phyloP scores from a whole-genome alignment of 2,888 invertebrate genomes.

The Drosophila silvestris region DNA sequence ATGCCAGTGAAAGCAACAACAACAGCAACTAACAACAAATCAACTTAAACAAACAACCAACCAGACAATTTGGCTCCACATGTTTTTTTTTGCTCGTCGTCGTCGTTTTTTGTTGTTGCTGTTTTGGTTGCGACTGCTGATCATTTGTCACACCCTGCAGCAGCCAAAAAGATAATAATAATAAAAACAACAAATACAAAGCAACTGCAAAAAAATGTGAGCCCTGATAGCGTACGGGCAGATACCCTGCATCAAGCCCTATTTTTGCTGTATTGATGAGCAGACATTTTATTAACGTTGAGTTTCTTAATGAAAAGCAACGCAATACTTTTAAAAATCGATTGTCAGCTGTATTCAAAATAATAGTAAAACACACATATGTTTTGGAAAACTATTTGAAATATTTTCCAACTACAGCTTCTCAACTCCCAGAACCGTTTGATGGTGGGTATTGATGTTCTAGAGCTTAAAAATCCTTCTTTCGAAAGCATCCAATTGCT shows the following conservation, averaged over 20 bases:
- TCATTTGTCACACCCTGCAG: constrained; percentile 77
- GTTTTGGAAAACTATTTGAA: too few relatives aligned
- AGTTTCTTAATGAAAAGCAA: neutral
- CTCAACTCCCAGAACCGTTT: neutral
- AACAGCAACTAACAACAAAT: constrained; percentile 60
- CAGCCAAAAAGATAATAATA: constrained; percentile 60
- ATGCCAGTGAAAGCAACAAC: constrained; percentile 37
- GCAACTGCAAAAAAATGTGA: constrained; percentile 12
- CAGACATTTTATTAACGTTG: neutral
- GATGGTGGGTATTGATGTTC: neutral
- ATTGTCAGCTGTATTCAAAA: neutral
- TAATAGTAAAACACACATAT: neutral
- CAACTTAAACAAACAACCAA: constrained; percentile 74
- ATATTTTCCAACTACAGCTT: too few relatives aligned
- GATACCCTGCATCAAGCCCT: neutral
- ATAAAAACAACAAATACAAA: constrained; percentile 63
- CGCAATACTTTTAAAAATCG: neutral
- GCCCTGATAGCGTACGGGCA: too few relatives aligned
- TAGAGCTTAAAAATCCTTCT: neutral
- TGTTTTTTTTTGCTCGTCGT: constrained; percentile 59
- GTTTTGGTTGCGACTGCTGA: constrained; percentile 38
- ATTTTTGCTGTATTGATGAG: neutral
- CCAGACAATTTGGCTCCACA: constrained; percentile 79
- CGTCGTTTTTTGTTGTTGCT: constrained; percentile 33
- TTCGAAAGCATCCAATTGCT: neutral